These are phyloP conservation scores for Notothenia rossii DNA, from an alignment of 2,113 vertebrate species.

Conservation along the genomic window DNA sequence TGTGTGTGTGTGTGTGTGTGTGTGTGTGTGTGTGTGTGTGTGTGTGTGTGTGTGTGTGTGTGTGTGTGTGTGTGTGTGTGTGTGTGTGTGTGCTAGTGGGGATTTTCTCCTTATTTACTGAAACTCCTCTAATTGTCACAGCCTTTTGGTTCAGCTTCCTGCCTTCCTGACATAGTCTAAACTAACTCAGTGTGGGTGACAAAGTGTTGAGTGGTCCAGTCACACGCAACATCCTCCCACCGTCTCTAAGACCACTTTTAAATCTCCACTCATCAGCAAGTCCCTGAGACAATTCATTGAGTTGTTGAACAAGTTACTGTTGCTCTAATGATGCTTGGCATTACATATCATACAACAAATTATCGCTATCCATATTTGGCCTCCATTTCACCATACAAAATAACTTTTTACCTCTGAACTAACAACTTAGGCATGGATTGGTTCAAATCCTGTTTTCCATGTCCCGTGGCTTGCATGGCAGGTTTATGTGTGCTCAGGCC, in stretches of 20 bases:
- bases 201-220: conserved; percentile 54
- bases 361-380: neutral
- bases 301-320: neutral
- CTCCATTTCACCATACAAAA: too few relatives aligned
- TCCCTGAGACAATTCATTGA: neutral
- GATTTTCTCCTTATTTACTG: conserved; percentile 55
- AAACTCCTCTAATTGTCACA: conserved; percentile 62
- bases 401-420: neutral
- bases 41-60: too few relatives aligned
- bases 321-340: neutral
- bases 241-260: conserved; percentile 11
- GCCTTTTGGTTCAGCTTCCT: conserved; percentile 65
- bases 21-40: neutral
- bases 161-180: conserved; percentile 59
- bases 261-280: conserved; percentile 13
- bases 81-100: conserved; percentile 16
- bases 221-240: conserved; percentile 49
- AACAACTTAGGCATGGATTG: conserved; percentile 12
- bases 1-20: conserved; percentile 15
- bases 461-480: conserved; percentile 12
- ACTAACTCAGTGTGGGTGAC: conserved; percentile 64
- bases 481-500: conserved; percentile 37
- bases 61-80: too few relatives aligned
- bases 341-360: conserved; percentile 15
- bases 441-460: conserved; percentile 28